phyloP scores from a whole-genome alignment of 2,888 invertebrate genomes.

The Hemithea aestivaria region DNA sequence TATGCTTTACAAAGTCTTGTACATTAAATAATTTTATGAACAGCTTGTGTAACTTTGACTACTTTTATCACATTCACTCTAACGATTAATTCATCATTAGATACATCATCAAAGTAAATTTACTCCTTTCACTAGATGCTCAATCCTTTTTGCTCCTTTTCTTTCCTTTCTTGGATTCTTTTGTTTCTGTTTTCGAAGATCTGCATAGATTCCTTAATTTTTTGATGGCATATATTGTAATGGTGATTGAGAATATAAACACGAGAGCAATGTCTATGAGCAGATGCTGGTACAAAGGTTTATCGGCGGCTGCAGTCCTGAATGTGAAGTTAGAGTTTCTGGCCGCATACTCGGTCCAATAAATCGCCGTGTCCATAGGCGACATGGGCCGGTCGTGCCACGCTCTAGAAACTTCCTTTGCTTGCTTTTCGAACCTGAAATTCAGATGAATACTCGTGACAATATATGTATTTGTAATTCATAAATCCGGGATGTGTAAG shows the following conservation, averaged over 20 bases:
- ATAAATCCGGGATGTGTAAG: no score
- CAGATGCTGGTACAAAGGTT: conserved; percentile 74
- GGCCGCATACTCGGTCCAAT: conserved; percentile 82
- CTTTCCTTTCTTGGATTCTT: conserved; percentile 21
- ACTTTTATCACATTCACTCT: no score
- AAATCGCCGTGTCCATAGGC: conserved; percentile 80
- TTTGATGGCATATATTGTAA: conserved; percentile 24
- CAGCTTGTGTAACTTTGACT: no score
- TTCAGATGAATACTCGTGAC: no score
- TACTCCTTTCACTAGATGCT: background rate
- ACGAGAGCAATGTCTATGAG: conserved; percentile 52
- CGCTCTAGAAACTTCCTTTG: conserved; percentile 67
- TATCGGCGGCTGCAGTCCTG: conserved; percentile 74
- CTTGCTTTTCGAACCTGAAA: conserved; percentile 63
- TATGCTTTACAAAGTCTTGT: no score
- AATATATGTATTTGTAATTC: no score
- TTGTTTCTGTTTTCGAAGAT: conserved; percentile 10
- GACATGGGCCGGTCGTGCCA: conserved; percentile 80
- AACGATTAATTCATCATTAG: no score
- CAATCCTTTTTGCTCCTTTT: conserved; percentile 35
- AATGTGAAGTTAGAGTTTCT: conserved; percentile 68
- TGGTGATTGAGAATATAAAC: conserved; percentile 23
- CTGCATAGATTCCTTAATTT: conserved; percentile 23
- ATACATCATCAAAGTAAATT: no score
- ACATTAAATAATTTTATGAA: no score